phyloP scores from a whole-genome alignment of 1,140 invertebrate species.

The Acromyrmex echinatior region DNA sequence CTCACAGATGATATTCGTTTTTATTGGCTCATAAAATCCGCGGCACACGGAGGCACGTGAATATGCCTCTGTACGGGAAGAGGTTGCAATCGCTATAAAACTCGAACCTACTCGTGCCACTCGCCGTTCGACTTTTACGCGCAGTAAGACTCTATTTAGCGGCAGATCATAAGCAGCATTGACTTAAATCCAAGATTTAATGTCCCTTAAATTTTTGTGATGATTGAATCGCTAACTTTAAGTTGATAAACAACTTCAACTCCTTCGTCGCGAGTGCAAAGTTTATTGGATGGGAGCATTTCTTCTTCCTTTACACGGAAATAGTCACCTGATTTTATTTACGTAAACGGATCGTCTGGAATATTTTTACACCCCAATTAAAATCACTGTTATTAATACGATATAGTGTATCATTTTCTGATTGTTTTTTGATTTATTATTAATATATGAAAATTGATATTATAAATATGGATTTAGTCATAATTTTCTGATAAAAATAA shows the following conservation, averaged over 20 bases:
- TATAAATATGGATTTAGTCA: too few species aligned
- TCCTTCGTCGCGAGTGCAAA: background rate
- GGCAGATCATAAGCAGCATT: slow-evolving; percentile 13
- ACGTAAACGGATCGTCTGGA: too few species aligned
- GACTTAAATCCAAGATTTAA: slow-evolving; percentile 19
- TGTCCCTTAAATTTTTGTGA: slow-evolving; percentile 15
- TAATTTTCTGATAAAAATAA: too few species aligned
- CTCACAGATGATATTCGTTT: slow-evolving; percentile 53
- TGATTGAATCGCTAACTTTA: background rate
- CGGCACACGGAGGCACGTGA: slow-evolving; percentile 30
- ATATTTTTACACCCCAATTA: too few species aligned
- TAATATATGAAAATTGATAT: too few species aligned
- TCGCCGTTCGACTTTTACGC: slow-evolving; percentile 15
- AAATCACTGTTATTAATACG: too few species aligned
- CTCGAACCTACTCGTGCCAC: slow-evolving; percentile 20
- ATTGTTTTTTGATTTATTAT: too few species aligned
- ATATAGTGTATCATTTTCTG: too few species aligned
- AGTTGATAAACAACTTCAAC: background rate
- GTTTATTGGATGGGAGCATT: background rate
- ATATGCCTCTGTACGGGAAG: background rate
- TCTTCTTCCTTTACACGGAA: too few species aligned
- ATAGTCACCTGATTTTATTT: too few species aligned
- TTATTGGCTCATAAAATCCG: slow-evolving; percentile 63
- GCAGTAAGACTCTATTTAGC: slow-evolving; percentile 30
- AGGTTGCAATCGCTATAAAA: slow-evolving; percentile 54